phyloP scores from a whole-genome alignment of 2,888 invertebrate species.

The Chromoteleia sp. region DNA sequence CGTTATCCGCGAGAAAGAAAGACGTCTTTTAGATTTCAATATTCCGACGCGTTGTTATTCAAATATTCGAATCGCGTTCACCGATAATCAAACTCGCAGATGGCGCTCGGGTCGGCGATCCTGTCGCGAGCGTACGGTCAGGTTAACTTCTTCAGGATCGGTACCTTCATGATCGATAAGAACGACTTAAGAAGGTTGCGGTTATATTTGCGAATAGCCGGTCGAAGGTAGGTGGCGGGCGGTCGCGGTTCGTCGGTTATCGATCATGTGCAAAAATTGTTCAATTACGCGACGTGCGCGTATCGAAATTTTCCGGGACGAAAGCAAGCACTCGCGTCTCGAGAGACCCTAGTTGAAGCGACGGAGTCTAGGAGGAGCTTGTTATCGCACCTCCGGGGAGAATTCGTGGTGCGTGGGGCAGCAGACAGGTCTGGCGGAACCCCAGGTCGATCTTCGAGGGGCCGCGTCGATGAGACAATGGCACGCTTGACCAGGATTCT shows the following conservation, averaged over 20 bases:
- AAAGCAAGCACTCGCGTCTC: constrained; percentile 78
- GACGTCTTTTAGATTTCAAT: constrained; percentile 30
- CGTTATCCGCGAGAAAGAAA: constrained; percentile 14
- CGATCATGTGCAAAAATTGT: constrained; percentile 41
- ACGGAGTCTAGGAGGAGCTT: constrained; percentile 78
- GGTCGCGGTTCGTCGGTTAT: too few species aligned
- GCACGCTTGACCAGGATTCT: constrained; percentile 72
- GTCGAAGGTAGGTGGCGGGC: too few species aligned
- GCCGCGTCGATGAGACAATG: constrained; percentile 73
- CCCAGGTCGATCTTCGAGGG: constrained; percentile 58
- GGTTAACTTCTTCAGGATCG: too few species aligned
- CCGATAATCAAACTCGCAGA: too few species aligned
- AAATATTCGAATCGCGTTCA: constrained; percentile 34
- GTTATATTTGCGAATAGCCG: too few species aligned
- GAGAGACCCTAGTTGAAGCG: constrained; percentile 79
- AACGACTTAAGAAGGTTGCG: too few species aligned
- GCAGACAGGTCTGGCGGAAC: constrained; percentile 60
- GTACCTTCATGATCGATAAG: too few species aligned
- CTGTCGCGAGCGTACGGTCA: too few species aligned
- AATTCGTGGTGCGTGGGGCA: constrained; percentile 63
- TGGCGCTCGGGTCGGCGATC: too few species aligned
- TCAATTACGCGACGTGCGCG: constrained; percentile 62
- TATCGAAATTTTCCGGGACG: constrained; percentile 76
- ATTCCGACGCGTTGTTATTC: constrained; percentile 26
- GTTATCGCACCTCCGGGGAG: constrained; percentile 78